phyloP scores from a whole-genome alignment of 2,113 vertebrate genomes.

The Tympanuchus pallidicinctus region DNA sequence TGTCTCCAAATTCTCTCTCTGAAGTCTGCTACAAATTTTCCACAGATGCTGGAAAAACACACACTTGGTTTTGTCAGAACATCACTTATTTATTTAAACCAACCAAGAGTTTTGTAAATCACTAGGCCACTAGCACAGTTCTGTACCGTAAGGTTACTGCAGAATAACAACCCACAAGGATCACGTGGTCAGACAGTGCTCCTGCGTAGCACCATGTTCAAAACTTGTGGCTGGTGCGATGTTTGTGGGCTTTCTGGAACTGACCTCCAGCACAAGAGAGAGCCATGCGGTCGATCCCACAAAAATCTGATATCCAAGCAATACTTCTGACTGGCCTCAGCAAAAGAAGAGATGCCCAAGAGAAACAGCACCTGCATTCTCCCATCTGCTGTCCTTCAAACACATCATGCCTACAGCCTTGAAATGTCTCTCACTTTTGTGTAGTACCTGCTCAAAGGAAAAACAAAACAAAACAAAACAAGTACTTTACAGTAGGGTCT shows the following conservation, averaged over 20 bases:
- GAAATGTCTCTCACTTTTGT: background rate
- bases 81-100: no score
- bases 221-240: rapidly evolving
- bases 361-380: background rate
- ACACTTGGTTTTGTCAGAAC: background rate
- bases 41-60: background rate
- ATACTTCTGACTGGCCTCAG: background rate
- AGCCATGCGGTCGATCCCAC: background rate
- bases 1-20: background rate
- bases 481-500: no score
- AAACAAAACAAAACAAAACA: no score
- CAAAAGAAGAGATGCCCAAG: background rate
- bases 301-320: background rate
- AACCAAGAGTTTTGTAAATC: background rate
- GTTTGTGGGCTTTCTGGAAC: rapidly evolving
- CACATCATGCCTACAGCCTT: background rate
- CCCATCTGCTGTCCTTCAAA: background rate
- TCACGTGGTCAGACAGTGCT: rapidly evolving
- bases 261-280: background rate
- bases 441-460: background rate
- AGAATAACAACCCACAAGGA: background rate
- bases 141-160: background rate
- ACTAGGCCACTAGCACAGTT: background rate
- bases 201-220: background rate
- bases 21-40: background rate